phyloP scores from a whole-genome alignment of 2,888 invertebrate species.

The Aphelenchoides bicaudatus region DNA sequence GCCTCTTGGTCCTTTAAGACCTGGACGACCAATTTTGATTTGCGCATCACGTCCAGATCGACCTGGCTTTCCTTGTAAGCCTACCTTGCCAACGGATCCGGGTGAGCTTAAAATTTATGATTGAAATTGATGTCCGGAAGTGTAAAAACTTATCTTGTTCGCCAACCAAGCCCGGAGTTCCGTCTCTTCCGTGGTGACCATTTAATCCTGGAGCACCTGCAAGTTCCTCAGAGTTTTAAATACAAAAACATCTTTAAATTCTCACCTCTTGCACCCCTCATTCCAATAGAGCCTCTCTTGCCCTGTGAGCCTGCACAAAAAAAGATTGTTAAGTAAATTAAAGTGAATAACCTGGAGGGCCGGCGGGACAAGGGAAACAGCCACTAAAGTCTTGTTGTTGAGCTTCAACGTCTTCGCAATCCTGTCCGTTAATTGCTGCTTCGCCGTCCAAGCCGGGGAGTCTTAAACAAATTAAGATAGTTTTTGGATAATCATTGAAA shows the following conservation, averaged over 20 bases:
- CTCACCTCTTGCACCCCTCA: not conserved
- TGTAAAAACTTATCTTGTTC: no score
- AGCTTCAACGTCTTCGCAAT: slow-evolving; percentile 3
- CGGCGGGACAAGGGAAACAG: slow-evolving; percentile 8
- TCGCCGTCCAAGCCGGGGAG: not conserved
- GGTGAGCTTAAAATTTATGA: not conserved
- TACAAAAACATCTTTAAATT: no score
- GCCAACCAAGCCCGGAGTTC: no score
- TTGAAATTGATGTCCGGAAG: not conserved
- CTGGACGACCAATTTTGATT: not conserved
- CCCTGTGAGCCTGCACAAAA: not conserved
- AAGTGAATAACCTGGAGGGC: not conserved
- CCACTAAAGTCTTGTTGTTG: not conserved
- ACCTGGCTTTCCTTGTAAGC: no score
- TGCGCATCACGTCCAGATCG: not conserved
- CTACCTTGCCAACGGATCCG: not conserved
- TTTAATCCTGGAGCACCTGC: not conserved
- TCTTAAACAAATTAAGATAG: not conserved
- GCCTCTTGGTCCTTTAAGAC: not conserved
- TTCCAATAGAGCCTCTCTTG: not conserved
- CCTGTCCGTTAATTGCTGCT: not conserved
- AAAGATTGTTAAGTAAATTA: not conserved
- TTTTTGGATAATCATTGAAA: not conserved
- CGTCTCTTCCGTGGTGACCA: slow-evolving; percentile 1
- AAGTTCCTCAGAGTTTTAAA: no score